Percentiles rank a stretch among this genome's conserved stretches.
Evolutionary conservation across 2,113 vertebrate species (phyloP).

Genomic region (Trematomus loennbergii): DNA sequence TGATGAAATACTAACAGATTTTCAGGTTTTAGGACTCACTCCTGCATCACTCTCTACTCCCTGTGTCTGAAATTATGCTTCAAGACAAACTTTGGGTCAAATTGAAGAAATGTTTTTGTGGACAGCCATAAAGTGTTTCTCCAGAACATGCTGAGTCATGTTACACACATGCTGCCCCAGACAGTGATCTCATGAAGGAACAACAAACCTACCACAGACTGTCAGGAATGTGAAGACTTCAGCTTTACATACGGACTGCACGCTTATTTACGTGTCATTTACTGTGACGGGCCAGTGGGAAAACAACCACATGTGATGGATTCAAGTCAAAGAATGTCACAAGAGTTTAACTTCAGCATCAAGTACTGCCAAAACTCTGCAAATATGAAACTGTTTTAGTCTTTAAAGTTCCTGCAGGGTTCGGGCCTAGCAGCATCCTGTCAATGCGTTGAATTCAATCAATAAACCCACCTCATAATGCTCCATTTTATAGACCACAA

Average conservation of each 20-base stretch:
- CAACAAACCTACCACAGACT: not conserved
- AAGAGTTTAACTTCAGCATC: too few relatives aligned
- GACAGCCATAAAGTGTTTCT: conserved; percentile 4
- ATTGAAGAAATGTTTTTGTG: conserved; percentile 1
- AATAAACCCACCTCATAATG: too few relatives aligned
- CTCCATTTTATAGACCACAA: too few relatives aligned
- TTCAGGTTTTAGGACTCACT: too few relatives aligned
- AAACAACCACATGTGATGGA: not conserved
- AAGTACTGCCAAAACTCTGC: too few relatives aligned
- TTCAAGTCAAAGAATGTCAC: too few relatives aligned
- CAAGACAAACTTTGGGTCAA: not conserved
- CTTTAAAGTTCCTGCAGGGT: too few relatives aligned
- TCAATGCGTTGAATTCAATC: too few relatives aligned
- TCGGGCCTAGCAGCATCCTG: too few relatives aligned
- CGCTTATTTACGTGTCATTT: not conserved
- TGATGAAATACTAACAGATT: too few relatives aligned
- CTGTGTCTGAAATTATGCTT: not conserved
- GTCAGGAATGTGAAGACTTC: not conserved
- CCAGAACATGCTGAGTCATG: conserved; percentile 55
- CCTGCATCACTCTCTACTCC: too few relatives aligned
- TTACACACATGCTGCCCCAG: conserved; percentile 48
- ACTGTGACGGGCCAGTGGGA: not conserved
- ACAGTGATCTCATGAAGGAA: conserved; percentile 54
- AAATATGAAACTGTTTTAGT: too few relatives aligned
- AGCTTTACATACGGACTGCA: not conserved